Evolutionary conservation across 2,113 vertebrate species (phyloP).

Genomic region (Chloropsis cyanopogon): DNA sequence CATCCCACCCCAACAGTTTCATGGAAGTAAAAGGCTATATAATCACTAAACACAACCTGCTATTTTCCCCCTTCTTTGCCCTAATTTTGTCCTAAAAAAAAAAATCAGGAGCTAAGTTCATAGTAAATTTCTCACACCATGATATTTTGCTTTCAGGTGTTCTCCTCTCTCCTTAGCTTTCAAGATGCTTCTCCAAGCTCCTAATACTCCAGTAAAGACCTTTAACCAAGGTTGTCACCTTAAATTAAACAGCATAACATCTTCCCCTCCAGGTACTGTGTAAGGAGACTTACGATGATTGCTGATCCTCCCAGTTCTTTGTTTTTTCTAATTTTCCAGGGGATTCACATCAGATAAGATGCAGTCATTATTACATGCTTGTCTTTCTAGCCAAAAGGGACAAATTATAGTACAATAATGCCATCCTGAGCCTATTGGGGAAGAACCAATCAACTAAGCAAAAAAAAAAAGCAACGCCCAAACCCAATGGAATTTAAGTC

Average conservation of each 20-base stretch:
- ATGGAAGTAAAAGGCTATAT: background rate
- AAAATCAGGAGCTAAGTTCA: background rate
- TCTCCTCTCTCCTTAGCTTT: background rate
- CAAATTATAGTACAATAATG: background rate
- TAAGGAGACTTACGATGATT: background rate
- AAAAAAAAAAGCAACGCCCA: background rate
- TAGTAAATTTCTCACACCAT: background rate
- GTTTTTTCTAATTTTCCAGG: background rate
- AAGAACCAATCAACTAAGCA: background rate
- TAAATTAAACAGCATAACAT: background rate
- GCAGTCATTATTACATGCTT: background rate
- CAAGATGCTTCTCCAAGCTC: background rate
- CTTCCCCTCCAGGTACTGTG: background rate
- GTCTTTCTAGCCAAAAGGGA: background rate
- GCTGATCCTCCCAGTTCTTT: background rate
- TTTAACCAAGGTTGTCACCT: background rate
- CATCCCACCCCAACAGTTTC: background rate
- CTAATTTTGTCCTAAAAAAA: background rate
- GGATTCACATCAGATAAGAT: background rate
- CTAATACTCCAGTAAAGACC: background rate
- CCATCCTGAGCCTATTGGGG: background rate
- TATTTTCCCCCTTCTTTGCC: background rate
- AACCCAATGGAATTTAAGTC: background rate
- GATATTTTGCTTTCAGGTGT: background rate
- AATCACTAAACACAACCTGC: background rate